Percentiles rank a stretch among this genome's conserved stretches.
Evolutionary conservation across 2,113 vertebrate species (phyloP).

Genomic region (Cervus canadensis): DNA sequence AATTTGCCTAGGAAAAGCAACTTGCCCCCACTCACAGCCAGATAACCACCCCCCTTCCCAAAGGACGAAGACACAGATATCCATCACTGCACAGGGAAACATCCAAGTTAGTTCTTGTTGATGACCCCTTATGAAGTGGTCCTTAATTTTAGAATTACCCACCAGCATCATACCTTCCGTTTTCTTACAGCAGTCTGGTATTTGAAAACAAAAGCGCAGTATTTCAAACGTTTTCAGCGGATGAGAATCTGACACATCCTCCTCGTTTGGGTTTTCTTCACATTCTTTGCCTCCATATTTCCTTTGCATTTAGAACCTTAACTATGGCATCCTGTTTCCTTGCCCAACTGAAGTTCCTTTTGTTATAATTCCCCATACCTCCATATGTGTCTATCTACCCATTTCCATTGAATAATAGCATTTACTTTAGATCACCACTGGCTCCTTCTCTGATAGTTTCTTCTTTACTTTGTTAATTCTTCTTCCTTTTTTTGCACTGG

Average conservation of each 20-base stretch:
- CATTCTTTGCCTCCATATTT: slow-evolving; percentile 63
- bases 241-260: slow-evolving; percentile 64
- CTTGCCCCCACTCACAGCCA: background rate
- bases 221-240: slow-evolving; percentile 63
- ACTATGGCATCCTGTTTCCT: slow-evolving; percentile 75
- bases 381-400: background rate
- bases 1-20: background rate
- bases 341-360: slow-evolving; percentile 41
- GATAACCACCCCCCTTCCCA: rapidly evolving
- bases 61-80: background rate
- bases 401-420: background rate
- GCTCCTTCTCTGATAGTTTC: background rate
- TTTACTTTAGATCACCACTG: background rate
- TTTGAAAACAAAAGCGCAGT: slow-evolving; percentile 67
- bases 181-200: slow-evolving; percentile 52
- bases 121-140: background rate
- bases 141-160: slow-evolving; percentile 28
- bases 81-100: rapidly evolving
- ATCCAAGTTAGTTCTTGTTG: background rate
- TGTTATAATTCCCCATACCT: slow-evolving; percentile 32
- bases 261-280: slow-evolving; percentile 59
- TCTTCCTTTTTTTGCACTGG: background rate
- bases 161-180: slow-evolving; percentile 33
- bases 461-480: background rate
- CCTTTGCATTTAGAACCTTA: slow-evolving; percentile 71